These are phyloP conservation scores for Helobdella robusta DNA, from an alignment of 2,888 invertebrate genomes.

Conservation along the genomic window DNA sequence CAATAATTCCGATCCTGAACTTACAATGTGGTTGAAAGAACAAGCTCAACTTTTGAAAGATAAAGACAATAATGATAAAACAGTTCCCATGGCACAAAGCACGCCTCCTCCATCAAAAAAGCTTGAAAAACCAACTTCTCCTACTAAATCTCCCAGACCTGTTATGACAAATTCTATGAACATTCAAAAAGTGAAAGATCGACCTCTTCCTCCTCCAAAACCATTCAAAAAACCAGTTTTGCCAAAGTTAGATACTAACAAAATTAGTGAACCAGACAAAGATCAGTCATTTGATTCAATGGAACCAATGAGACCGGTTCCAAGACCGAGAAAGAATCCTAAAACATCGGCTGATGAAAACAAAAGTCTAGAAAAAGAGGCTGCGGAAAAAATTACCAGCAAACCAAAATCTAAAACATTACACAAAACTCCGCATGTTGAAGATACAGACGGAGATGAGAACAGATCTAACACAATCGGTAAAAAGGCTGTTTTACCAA, in stretches of 20 bases:
- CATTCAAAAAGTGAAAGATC: neutral
- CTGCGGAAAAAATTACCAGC: no score
- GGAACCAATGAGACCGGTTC: constrained; percentile 16
- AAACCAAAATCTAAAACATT: no score
- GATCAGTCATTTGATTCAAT: constrained; percentile 12
- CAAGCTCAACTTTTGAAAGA: constrained; percentile 30
- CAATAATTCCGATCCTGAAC: constrained; percentile 16
- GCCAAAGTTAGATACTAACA: neutral
- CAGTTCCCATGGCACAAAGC: constrained; percentile 27
- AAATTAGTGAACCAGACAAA: constrained; percentile 2
- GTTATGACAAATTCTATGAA: no score
- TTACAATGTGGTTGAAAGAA: constrained; percentile 33
- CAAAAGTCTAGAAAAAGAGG: neutral
- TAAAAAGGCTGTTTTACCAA: no score
- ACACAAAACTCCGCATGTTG: no score
- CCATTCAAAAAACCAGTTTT: constrained; percentile 21
- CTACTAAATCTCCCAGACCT: no score
- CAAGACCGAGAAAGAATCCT: neutral
- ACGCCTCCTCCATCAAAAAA: constrained; percentile 24
- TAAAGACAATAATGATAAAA: constrained; percentile 16
- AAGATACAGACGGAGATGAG: no score
- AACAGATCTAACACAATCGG: no score
- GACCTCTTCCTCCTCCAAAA: constrained; percentile 27
- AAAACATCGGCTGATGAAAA: neutral
- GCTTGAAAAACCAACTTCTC: constrained; percentile 1